These are phyloP conservation scores for Idaea biselata DNA, from an alignment of 2,888 invertebrate genomes.

Conservation along the genomic window DNA sequence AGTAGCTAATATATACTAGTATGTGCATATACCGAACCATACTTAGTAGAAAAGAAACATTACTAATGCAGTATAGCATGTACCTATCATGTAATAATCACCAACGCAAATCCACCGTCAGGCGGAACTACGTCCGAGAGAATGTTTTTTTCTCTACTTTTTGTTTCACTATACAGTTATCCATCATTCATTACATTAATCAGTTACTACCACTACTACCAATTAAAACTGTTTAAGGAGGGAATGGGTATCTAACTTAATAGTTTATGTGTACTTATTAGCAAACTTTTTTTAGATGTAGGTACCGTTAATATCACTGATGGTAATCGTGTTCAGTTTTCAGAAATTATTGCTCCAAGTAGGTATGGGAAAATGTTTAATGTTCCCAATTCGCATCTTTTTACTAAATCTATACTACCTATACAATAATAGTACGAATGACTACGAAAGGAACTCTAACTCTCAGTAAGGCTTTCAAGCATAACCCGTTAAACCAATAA, in stretches of 20 bases:
- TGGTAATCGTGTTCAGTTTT: background rate
- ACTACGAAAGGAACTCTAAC: too few relatives aligned
- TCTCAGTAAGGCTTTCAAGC: too few relatives aligned
- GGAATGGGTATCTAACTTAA: background rate
- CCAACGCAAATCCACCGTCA: background rate
- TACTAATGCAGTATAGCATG: too few relatives aligned
- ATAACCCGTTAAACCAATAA: too few relatives aligned
- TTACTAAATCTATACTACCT: too few relatives aligned
- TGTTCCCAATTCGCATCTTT: too few relatives aligned
- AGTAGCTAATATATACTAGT: too few relatives aligned
- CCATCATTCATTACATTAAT: background rate
- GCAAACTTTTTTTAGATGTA: background rate
- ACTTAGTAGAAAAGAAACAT: too few relatives aligned
- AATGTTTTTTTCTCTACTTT: background rate
- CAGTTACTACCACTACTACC: background rate
- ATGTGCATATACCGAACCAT: too few relatives aligned
- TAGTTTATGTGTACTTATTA: background rate
- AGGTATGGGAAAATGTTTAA: too few relatives aligned
- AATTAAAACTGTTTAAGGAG: background rate
- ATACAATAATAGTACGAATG: too few relatives aligned
- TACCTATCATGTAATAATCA: background rate
- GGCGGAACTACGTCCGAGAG: slow-evolving; percentile 4
- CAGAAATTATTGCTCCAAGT: too few relatives aligned
- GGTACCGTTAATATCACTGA: background rate
- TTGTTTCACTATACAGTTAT: slow-evolving; percentile 29